Conservation (phyloP, 2,113 vertebrate genomes). For the Stegostoma tigrinum region DNA sequence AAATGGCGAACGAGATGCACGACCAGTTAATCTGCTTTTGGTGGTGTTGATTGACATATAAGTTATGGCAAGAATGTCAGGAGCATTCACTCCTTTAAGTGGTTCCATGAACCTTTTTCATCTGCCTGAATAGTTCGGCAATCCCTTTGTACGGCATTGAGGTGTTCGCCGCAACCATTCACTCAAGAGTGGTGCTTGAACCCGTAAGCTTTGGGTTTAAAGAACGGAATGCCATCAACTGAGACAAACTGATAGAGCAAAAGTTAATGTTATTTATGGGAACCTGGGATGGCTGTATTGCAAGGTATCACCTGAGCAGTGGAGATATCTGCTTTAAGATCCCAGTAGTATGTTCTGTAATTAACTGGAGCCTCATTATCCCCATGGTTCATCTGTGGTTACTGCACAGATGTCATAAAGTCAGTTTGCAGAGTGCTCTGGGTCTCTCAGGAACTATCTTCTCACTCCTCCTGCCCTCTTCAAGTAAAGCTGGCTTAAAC, state of each 20-base stretch:
- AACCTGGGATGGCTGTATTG: not conserved
- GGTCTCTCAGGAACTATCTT: not conserved
- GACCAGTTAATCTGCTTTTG: conserved; percentile 22
- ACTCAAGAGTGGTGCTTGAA: not conserved
- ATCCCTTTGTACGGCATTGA: not conserved
- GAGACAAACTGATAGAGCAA: not conserved
- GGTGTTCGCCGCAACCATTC: not conserved
- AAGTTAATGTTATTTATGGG: not conserved
- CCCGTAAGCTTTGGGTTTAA: not conserved
- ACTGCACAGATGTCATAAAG: not conserved
- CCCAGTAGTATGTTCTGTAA: not conserved
- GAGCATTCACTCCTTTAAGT: not conserved
- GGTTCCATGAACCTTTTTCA: not conserved
- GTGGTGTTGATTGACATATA: not conserved
- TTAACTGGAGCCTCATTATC: not conserved
- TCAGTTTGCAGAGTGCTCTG: not conserved
- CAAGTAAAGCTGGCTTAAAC: not conserved
- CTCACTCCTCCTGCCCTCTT: not conserved
- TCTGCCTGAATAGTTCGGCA: not conserved
- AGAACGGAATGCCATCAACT: not conserved
- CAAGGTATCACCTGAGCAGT: not conserved
- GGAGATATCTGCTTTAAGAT: not conserved
- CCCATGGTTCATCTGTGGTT: not conserved
- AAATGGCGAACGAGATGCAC: not conserved
- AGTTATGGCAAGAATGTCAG: not conserved